A percentile compares a stretch with the other conserved stretches of the same genome.
Evolutionary conservation across 2,113 vertebrate species (phyloP).

Genomic region (Dryoscopus gambensis): DNA sequence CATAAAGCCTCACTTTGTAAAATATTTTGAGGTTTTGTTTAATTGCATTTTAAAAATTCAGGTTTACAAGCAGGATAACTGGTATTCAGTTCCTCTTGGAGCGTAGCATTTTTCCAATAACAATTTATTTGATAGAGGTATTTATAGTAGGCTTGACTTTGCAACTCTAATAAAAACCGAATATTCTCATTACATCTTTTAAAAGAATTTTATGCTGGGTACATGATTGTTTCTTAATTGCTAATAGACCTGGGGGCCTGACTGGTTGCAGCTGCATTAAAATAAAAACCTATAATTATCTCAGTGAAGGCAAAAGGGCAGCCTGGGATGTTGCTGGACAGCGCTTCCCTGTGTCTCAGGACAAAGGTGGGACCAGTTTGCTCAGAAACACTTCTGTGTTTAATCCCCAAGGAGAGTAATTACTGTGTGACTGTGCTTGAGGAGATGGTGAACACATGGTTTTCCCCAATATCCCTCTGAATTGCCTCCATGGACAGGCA

Average conservation of each 20-base stretch:
- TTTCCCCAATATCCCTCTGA: not conserved
- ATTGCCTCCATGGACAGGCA: not conserved
- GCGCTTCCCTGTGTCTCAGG: not conserved
- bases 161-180: not conserved
- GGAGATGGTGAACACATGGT: not conserved
- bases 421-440: not conserved
- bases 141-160: not conserved
- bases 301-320: not conserved
- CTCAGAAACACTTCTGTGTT: not conserved
- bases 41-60: slow-evolving; percentile 9
- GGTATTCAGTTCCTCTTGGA: not conserved
- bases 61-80: not conserved
- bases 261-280: not conserved
- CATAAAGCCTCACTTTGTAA: not conserved
- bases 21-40: not conserved
- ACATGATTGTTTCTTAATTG: not conserved
- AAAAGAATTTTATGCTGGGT: not conserved
- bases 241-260: not conserved
- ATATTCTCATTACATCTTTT: not conserved
- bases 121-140: not conserved
- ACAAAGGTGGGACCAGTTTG: not conserved
- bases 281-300: not conserved
- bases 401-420: not conserved
- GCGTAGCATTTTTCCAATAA: not conserved
- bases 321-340: not conserved